Conservation (phyloP, 2,797 vertebrate genomes). For the Neomorphus geoffroyi region DNA sequence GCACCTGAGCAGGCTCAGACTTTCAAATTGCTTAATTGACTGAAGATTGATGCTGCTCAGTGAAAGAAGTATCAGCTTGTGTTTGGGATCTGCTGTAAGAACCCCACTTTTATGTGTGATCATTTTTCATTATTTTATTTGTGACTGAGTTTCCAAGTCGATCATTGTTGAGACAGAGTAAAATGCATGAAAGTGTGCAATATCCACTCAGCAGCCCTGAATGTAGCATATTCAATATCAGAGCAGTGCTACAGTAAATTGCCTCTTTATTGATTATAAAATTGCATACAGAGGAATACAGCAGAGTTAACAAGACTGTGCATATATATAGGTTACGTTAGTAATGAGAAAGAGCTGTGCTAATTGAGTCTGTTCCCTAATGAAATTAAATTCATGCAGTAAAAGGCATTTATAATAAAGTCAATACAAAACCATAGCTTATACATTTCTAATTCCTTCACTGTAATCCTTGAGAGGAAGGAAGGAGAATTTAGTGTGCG, state of each 20-base stretch:
- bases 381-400: not conserved
- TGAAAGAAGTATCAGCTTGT: not conserved
- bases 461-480: not conserved
- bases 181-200: not conserved
- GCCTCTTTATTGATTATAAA: constrained; percentile 21
- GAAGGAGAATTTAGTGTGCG: not conserved
- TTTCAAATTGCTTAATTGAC: not conserved
- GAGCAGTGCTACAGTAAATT: not conserved
- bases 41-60: not conserved
- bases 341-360: not conserved
- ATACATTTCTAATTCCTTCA: not conserved
- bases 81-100: not conserved
- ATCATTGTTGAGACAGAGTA: not conserved
- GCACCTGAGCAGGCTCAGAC: not conserved
- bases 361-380: constrained; percentile 32
- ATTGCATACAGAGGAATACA: not conserved
- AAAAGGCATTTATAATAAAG: not conserved
- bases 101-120: not conserved
- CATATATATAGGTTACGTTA: not conserved
- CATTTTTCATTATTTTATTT: not conserved
- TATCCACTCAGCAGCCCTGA: not conserved
- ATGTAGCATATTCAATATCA: not conserved
- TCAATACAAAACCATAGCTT: not conserved
- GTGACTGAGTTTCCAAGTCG: not conserved
- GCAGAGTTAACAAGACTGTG: not conserved